phyloP scores from a whole-genome alignment of 1,140 invertebrate genomes.

The Tetragnatha versicolor region DNA sequence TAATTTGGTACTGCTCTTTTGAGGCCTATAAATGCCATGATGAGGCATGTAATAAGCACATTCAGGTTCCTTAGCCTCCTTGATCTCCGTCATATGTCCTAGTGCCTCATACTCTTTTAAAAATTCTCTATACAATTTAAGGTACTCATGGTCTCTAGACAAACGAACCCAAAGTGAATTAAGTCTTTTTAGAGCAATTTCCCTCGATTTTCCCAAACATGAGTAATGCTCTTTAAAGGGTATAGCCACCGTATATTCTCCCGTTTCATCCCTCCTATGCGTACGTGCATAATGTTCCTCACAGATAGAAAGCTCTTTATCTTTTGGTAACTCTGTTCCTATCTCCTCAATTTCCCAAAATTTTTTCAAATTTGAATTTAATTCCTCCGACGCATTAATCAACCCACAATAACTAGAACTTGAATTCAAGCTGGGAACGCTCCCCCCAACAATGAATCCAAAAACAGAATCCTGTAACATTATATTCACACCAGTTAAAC shows the following conservation, averaged over 20 bases:
- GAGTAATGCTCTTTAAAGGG: background rate
- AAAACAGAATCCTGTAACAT: too few species aligned
- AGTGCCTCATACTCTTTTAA: slow-evolving; percentile 4
- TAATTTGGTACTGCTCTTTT: slow-evolving; percentile 38
- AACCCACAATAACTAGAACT: too few species aligned
- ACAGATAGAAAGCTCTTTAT: background rate
- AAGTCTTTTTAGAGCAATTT: slow-evolving; percentile 1
- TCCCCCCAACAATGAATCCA: too few species aligned
- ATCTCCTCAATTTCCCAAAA: background rate
- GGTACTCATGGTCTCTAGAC: background rate
- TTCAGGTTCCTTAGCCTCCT: background rate
- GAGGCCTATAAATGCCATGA: background rate
- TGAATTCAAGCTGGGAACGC: too few species aligned
- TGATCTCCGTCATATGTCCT: slow-evolving; percentile 1
- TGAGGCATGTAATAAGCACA: background rate
- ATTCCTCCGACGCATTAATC: too few species aligned
- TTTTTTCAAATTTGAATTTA: background rate
- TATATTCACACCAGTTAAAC: too few species aligned
- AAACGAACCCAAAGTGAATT: background rate
- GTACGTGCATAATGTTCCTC: background rate
- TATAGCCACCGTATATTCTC: background rate
- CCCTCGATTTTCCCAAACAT: background rate
- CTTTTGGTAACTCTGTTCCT: background rate
- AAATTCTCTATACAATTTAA: background rate
- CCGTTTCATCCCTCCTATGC: background rate